These are phyloP conservation scores for Apodemus sylvaticus DNA, from an alignment of 2,113 vertebrate species.

Conservation along the genomic window DNA sequence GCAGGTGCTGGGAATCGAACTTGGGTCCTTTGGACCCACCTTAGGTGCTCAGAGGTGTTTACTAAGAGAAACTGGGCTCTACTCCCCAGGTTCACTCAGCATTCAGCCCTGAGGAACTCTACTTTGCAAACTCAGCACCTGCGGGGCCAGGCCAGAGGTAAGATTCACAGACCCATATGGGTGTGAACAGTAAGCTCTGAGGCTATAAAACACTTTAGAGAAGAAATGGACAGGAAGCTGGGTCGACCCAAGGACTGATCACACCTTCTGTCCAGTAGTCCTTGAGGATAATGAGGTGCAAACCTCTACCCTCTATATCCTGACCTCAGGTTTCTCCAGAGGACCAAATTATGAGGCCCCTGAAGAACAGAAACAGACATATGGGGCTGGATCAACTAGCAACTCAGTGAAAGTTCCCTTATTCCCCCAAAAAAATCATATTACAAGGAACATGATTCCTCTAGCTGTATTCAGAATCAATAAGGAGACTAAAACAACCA, in stretches of 20 bases:
- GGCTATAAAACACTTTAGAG: neutral
- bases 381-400: slow-evolving; percentile 8
- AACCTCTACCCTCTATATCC: neutral
- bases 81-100: neutral
- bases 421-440: slow-evolving; percentile 53
- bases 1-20: neutral
- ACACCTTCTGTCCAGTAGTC: slow-evolving; percentile 1
- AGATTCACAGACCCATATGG: slow-evolving; percentile 28
- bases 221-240: slow-evolving; percentile 2
- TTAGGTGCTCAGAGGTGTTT: neutral
- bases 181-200: slow-evolving; percentile 14
- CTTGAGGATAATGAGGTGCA: neutral
- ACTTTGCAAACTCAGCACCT: neutral
- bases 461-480: slow-evolving; percentile 41
- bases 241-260: neutral
- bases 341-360: neutral
- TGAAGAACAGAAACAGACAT: neutral
- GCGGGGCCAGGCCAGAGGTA: neutral
- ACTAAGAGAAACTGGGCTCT: neutral
- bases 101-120: neutral
- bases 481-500: neutral
- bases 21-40: neutral
- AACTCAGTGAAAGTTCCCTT: neutral
- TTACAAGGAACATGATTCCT: slow-evolving; percentile 7
- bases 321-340: neutral